A percentile compares a stretch with the other conserved stretches of the same genome.
phyloP scores from a whole-genome alignment of 2,888 invertebrate species.

The Schizotus pectinicornis region DNA sequence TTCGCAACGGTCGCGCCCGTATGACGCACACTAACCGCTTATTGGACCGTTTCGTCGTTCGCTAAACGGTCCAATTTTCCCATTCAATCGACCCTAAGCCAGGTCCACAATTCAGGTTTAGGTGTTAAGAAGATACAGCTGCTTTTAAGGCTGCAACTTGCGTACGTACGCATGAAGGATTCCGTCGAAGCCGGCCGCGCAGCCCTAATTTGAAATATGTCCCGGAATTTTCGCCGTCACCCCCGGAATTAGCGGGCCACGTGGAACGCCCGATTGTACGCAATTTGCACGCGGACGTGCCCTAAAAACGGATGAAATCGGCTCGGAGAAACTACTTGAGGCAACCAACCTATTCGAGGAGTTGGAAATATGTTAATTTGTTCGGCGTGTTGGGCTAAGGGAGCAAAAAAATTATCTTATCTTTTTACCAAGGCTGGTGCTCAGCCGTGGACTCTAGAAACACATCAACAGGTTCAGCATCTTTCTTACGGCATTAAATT shows the following conservation, averaged over 20 bases:
- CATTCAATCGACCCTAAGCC: conserved; percentile 53
- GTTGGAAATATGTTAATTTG: too few species aligned
- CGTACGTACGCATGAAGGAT: conserved; percentile 36
- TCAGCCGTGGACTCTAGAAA: too few species aligned
- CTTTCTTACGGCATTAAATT: too few species aligned
- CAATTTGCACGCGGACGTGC: not conserved
- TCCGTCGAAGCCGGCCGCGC: conserved; percentile 21
- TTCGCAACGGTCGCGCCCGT: conserved; percentile 34
- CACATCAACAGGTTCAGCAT: too few species aligned
- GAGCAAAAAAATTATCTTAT: too few species aligned
- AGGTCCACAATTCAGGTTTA: conserved; percentile 48
- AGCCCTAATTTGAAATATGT: conserved; percentile 38
- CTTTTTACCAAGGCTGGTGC: too few species aligned
- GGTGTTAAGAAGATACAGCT: conserved; percentile 50
- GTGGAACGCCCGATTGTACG: not conserved
- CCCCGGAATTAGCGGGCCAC: not conserved
- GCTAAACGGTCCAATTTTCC: conserved; percentile 53
- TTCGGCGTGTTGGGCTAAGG: too few species aligned
- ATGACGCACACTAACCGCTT: conserved; percentile 49
- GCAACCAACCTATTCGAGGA: too few species aligned
- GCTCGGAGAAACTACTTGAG: too few species aligned
- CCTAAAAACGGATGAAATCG: too few species aligned
- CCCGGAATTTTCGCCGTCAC: not conserved
- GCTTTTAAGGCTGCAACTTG: conserved; percentile 43
- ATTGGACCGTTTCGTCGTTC: conserved; percentile 49